phyloP scores from a whole-genome alignment of 2,797 vertebrate species.

The Oophaga sylvatica region DNA sequence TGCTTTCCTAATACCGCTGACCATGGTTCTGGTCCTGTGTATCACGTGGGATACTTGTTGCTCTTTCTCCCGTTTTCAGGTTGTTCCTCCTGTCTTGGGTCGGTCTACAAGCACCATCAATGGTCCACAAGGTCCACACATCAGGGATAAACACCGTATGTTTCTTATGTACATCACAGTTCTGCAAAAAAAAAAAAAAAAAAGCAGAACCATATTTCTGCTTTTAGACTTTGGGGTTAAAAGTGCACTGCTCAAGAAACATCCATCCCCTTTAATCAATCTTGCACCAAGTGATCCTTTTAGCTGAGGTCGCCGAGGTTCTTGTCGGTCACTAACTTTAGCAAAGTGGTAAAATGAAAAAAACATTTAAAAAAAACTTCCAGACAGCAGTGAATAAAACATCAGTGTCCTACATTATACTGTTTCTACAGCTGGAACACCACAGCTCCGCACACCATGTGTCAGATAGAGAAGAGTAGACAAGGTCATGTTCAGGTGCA shows the following conservation, averaged over 20 bases:
- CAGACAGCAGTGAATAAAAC: not conserved
- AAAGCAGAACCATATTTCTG: not conserved
- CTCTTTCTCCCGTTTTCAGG: not conserved
- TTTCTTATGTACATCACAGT: no score
- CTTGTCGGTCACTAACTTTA: not conserved
- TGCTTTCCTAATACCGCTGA: no score
- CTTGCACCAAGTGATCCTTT: not conserved
- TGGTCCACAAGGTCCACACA: not conserved
- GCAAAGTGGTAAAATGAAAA: not conserved
- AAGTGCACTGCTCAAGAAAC: not conserved
- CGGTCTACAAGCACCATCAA: not conserved
- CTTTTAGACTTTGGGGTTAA: not conserved
- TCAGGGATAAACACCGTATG: no score
- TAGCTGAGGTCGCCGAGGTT: not conserved
- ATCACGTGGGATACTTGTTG: no score
- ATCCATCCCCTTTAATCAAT: not conserved
- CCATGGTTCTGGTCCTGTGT: no score
- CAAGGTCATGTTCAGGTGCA: no score
- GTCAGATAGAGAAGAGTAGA: no score
- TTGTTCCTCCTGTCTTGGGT: not conserved
- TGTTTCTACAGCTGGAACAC: no score
- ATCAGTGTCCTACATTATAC: not conserved
- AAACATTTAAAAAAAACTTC: not conserved
- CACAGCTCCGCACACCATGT: no score
- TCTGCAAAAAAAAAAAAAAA: not conserved